A percentile compares a stretch with the other conserved stretches of the same genome.
Conservation (phyloP, 2,888 invertebrate genomes). For the Stomorhina lunata region DNA sequence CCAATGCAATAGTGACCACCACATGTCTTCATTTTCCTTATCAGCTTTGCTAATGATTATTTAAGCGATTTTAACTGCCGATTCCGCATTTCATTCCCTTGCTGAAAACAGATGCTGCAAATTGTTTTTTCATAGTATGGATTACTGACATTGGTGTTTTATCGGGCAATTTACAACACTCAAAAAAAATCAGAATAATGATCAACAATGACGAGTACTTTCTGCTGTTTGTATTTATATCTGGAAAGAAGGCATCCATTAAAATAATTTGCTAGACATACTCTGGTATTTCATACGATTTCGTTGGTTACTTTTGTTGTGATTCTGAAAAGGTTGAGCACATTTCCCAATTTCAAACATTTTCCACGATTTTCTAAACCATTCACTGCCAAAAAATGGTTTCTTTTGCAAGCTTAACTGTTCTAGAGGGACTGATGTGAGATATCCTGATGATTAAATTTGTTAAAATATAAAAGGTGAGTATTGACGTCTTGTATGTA, state of each 20-base stretch:
- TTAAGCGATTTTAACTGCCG: slow-evolving; percentile 20
- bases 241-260: slow-evolving; percentile 14
- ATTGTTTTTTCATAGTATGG: not conserved
- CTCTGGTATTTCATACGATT: not conserved
- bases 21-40: not conserved
- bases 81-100: slow-evolving; percentile 4
- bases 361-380: not conserved
- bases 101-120: not conserved
- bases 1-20: not conserved
- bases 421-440: not conserved
- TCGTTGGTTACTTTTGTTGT: not conserved
- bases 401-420: not conserved
- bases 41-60: not conserved
- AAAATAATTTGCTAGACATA: slow-evolving; percentile 5
- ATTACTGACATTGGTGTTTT: not conserved
- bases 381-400: not conserved
- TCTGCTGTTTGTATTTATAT: not conserved
- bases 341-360: not conserved
- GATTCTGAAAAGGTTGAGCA: not conserved
- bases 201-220: not conserved
- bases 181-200: not conserved
- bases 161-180: not conserved
- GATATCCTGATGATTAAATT: not conserved
- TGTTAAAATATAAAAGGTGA: not conserved
- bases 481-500: not conserved